These are phyloP conservation scores for Dermochelys coriacea DNA, from an alignment of 2,797 vertebrate genomes.

Conservation along the genomic window DNA sequence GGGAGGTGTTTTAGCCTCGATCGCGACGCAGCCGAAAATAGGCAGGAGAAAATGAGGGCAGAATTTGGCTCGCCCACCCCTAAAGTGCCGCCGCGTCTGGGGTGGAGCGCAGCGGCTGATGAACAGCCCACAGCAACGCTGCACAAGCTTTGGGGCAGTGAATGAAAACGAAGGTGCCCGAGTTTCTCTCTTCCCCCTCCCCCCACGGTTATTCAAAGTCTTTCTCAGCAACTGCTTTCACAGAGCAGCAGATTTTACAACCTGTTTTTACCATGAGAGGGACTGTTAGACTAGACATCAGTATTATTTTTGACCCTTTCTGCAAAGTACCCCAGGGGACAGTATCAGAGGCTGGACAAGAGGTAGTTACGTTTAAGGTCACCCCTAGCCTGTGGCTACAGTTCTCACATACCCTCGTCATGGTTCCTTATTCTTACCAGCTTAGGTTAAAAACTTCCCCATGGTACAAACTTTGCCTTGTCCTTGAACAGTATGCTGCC, in stretches of 20 bases:
- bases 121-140: no score
- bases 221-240: neutral
- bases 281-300: neutral
- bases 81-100: no score
- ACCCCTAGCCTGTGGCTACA: neutral
- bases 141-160: neutral
- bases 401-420: no score
- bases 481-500: no score
- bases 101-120: neutral
- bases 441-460: no score
- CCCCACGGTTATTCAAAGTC: neutral
- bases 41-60: neutral
- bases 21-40: no score
- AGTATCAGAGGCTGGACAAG: neutral
- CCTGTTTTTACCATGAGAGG: neutral
- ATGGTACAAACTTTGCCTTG: no score
- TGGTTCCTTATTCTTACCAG: no score
- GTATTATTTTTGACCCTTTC: neutral
- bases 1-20: no score
- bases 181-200: neutral
- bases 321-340: neutral
- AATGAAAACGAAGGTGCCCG: neutral
- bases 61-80: neutral
- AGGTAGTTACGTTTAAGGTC: neutral
- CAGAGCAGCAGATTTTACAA: neutral